These are phyloP conservation scores for Drosophila orosa DNA, from an alignment of 1,140 invertebrate genomes.

Conservation along the genomic window DNA sequence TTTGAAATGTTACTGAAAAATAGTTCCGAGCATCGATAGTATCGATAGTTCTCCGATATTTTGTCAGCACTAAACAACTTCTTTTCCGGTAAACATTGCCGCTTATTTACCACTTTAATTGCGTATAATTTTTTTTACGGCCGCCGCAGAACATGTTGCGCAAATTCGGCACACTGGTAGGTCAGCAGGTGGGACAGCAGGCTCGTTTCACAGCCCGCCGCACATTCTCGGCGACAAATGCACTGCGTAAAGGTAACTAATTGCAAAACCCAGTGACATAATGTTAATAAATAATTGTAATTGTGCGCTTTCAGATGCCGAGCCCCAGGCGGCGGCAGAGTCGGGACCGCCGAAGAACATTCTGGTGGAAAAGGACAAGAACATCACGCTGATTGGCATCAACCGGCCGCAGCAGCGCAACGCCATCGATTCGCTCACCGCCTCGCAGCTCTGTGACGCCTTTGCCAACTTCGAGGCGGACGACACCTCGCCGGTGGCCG, in stretches of 20 bases:
- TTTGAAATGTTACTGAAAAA: too few relatives aligned
- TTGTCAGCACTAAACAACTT: too few relatives aligned
- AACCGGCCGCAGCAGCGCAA: conserved; percentile 93
- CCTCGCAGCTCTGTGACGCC: conserved; percentile 88
- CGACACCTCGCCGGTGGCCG: conserved; percentile 87
- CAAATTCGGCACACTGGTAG: conserved; percentile 41
- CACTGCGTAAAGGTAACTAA: conserved; percentile 54
- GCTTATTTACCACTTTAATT: background rate
- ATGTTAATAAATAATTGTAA: conserved; percentile 27
- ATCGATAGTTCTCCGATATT: too few relatives aligned
- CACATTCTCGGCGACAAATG: conserved; percentile 37
- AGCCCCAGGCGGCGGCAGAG: conserved; percentile 23
- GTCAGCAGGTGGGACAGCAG: conserved; percentile 38
- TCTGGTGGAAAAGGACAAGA: conserved; percentile 85
- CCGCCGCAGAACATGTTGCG: conserved; percentile 45
- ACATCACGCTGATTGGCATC: conserved; percentile 91
- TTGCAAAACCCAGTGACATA: conserved; percentile 48
- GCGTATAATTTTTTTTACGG: background rate
- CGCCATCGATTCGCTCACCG: conserved; percentile 89
- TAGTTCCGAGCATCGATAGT: too few relatives aligned
- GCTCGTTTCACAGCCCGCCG: conserved; percentile 34
- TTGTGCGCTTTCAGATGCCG: conserved; percentile 29
- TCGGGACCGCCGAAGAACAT: conserved; percentile 40
- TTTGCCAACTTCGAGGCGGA: conserved; percentile 93
- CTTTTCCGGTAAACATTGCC: conserved; percentile 20